Percentiles rank a stretch among this genome's conserved stretches.
Conservation (phyloP, 2,888 invertebrate species). For the Ophion ellenae region DNA sequence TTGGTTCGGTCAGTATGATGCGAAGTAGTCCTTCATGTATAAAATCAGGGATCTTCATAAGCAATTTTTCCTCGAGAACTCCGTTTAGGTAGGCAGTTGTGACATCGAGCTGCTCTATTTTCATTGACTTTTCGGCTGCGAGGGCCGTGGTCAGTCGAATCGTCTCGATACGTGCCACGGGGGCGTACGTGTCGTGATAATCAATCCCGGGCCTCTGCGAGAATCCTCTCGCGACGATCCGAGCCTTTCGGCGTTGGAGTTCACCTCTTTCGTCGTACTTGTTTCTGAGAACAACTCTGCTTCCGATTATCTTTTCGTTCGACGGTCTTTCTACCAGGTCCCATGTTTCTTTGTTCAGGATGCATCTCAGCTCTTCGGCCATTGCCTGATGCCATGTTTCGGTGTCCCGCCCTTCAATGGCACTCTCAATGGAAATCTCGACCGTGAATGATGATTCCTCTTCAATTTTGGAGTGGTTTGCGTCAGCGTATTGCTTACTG, state of each 20-base stretch:
- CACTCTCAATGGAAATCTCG: neutral
- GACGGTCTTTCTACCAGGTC: constrained; percentile 47
- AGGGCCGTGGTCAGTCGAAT: neutral
- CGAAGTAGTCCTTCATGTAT: too few species aligned
- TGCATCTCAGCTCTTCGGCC: neutral
- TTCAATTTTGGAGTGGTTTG: neutral
- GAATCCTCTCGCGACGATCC: constrained; percentile 37
- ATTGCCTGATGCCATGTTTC: neutral
- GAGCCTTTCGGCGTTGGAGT: neutral
- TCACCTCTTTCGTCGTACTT: constrained; percentile 7
- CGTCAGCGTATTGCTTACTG: neutral
- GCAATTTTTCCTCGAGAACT: neutral
- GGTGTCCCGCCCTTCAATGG: neutral
- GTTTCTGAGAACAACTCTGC: constrained; percentile 41
- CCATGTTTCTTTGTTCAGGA: constrained; percentile 57
- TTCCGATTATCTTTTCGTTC: constrained; percentile 9
- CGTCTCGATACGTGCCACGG: neutral
- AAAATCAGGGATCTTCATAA: constrained; percentile 4
- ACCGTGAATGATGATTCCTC: neutral
- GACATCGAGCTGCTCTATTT: neutral
- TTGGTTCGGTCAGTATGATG: neutral
- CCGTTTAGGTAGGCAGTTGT: constrained; percentile 33
- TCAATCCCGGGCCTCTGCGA: constrained; percentile 50
- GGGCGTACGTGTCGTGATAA: constrained; percentile 13
- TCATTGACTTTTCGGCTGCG: neutral